phyloP scores from a whole-genome alignment of 1,140 invertebrate genomes.

The Schlechtendalia chinensis region DNA sequence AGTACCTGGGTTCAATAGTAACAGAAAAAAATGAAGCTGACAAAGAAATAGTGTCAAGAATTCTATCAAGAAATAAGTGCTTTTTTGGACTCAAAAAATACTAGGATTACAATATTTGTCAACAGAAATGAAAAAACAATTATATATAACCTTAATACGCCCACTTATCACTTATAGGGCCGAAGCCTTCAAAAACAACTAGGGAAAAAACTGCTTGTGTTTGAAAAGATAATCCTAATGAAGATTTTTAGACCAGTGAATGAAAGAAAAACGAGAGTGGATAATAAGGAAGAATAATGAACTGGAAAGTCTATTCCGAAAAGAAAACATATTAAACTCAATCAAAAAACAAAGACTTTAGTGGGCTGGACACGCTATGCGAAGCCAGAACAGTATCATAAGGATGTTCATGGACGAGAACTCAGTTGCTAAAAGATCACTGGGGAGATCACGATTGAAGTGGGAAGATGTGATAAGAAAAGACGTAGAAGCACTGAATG shows the following conservation, averaged over 20 bases:
- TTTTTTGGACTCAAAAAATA: conserved; percentile 24
- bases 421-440: not conserved
- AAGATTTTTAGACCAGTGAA: not conserved
- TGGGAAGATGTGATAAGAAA: conserved; percentile 5
- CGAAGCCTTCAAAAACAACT: not conserved
- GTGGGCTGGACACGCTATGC: not conserved
- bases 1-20: not conserved
- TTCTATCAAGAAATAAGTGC: conserved; percentile 6
- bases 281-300: not conserved
- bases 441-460: not conserved
- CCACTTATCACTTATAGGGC: not conserved
- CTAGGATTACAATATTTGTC: conserved; percentile 5
- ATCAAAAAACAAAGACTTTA: not conserved
- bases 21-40: not conserved
- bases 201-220: not conserved
- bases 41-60: no score
- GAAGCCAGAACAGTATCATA: not conserved
- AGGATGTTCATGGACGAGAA: not conserved
- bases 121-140: conserved; percentile 1
- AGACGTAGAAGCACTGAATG: not conserved
- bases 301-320: not conserved
- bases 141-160: conserved; percentile 15
- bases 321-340: not conserved
- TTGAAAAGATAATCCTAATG: conserved; percentile 8
- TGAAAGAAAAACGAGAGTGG: conserved; percentile 8